Conservation (phyloP, 2,888 invertebrate genomes). For the Deilephila elpenor region DNA sequence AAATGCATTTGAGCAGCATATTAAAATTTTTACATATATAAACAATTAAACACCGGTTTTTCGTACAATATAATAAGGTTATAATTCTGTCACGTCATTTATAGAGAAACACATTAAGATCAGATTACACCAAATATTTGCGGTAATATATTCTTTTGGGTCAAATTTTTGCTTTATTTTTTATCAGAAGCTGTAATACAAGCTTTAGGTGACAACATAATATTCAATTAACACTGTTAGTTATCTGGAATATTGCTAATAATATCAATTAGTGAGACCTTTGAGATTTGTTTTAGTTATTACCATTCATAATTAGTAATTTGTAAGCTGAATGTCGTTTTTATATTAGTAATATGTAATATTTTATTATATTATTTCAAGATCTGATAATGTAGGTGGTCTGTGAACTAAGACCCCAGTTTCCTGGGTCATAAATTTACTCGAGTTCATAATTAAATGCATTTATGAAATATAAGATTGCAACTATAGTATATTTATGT, state of each 20-base stretch:
- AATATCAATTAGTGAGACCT: neutral
- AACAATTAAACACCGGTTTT: slow-evolving; percentile 4
- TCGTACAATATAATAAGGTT: neutral
- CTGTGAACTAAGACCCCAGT: too few relatives aligned
- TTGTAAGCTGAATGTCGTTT: too few relatives aligned
- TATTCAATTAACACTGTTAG: slow-evolving; percentile 1
- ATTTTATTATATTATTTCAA: too few relatives aligned
- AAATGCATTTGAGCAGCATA: slow-evolving; percentile 9
- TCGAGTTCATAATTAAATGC: too few relatives aligned
- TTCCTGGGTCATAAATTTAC: too few relatives aligned
- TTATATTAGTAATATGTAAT: too few relatives aligned
- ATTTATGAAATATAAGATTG: too few relatives aligned
- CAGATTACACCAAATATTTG: slow-evolving; percentile 12
- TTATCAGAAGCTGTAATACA: too few relatives aligned
- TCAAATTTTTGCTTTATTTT: neutral
- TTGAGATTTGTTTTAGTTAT: neutral
- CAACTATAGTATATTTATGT: too few relatives aligned
- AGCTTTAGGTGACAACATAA: neutral
- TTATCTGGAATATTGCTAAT: neutral
- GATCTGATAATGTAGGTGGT: too few relatives aligned
- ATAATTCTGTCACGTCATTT: neutral
- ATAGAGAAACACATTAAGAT: slow-evolving; percentile 5
- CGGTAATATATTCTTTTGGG: slow-evolving; percentile 15
- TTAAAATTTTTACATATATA: neutral
- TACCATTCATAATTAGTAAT: too few relatives aligned